Percentiles rank a stretch among this genome's conserved stretches.
Conservation (phyloP, 2,888 invertebrate species). For the Morpho deidamia region DNA sequence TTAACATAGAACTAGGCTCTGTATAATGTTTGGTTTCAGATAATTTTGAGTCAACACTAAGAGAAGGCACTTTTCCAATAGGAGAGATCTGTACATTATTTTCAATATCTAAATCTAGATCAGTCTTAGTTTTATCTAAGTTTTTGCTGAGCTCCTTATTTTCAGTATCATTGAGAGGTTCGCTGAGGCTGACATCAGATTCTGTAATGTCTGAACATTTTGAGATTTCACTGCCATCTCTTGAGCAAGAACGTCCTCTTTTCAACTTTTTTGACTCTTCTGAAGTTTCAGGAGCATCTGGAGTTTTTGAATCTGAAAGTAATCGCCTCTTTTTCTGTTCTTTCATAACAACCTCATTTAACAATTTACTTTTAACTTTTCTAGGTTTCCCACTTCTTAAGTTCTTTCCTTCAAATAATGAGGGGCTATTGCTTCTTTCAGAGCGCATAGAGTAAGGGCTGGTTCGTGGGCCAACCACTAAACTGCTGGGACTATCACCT, state of each 20-base stretch:
- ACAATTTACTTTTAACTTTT: constrained; percentile 75
- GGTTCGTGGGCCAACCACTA: constrained; percentile 63
- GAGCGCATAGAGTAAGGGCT: constrained; percentile 81
- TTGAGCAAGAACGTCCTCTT: constrained; percentile 68
- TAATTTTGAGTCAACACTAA: constrained; percentile 62
- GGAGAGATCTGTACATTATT: constrained; percentile 76
- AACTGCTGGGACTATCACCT: constrained; percentile 53
- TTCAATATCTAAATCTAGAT: constrained; percentile 76
- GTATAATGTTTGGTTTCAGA: constrained; percentile 54
- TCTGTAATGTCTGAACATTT: constrained; percentile 80
- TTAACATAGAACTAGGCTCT: constrained; percentile 55
- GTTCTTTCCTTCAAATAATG: constrained; percentile 72
- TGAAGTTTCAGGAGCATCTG: constrained; percentile 49
- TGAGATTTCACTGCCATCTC: constrained; percentile 79
- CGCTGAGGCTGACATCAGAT: constrained; percentile 81
- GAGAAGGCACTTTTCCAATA: constrained; percentile 75
- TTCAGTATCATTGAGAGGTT: constrained; percentile 66
- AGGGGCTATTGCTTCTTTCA: constrained; percentile 75
- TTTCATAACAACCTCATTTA: constrained; percentile 78
- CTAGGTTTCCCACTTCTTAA: constrained; percentile 83
- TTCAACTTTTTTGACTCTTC: constrained; percentile 67
- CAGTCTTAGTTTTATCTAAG: constrained; percentile 76
- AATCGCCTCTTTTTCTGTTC: constrained; percentile 76
- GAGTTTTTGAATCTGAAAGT: constrained; percentile 73
- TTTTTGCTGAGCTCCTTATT: constrained; percentile 71